Percentiles rank a stretch among this genome's conserved stretches.
Conservation (phyloP, 1,140 invertebrate genomes). For the Drosophila burlai region DNA sequence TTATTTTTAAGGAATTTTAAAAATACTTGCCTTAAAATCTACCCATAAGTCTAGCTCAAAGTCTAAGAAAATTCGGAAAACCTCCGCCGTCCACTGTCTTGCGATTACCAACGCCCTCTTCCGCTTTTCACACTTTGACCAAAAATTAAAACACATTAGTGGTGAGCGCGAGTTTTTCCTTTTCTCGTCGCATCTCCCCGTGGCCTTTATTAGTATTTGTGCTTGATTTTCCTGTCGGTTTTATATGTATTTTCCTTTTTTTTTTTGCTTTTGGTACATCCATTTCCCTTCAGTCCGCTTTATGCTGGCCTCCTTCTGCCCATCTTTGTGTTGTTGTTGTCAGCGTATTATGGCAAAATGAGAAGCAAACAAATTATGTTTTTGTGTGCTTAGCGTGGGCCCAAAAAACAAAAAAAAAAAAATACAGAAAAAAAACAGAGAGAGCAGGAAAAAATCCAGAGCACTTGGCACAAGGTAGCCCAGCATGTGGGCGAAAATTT, state of each 20-base stretch:
- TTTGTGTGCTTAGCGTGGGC: conserved; percentile 73
- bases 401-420: conserved; percentile 31
- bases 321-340: conserved; percentile 48
- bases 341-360: conserved; percentile 75
- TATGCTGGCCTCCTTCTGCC: conserved; percentile 6
- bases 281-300: conserved; percentile 17
- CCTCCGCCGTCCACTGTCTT: neutral
- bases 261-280: conserved; percentile 4
- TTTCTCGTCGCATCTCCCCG: conserved; percentile 16
- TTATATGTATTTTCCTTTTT: conserved; percentile 4
- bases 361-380: conserved; percentile 81
- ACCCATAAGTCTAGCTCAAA: neutral
- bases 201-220: conserved; percentile 57
- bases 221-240: conserved; percentile 49
- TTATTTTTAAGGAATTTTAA: neutral
- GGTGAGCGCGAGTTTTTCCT: conserved; percentile 56
- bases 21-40: neutral
- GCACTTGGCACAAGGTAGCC: conserved; percentile 57
- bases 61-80: neutral
- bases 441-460: conserved; percentile 34
- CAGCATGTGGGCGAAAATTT: conserved; percentile 13
- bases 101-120: conserved; percentile 1
- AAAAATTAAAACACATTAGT: conserved; percentile 70
- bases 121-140: conserved; percentile 42
- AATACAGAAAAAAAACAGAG: neutral